Evolutionary conservation across 2,113 vertebrate species (phyloP), one percentile per base, ranked within the genome.

Genomic region (Kryptolebias marmoratus): DNA sequence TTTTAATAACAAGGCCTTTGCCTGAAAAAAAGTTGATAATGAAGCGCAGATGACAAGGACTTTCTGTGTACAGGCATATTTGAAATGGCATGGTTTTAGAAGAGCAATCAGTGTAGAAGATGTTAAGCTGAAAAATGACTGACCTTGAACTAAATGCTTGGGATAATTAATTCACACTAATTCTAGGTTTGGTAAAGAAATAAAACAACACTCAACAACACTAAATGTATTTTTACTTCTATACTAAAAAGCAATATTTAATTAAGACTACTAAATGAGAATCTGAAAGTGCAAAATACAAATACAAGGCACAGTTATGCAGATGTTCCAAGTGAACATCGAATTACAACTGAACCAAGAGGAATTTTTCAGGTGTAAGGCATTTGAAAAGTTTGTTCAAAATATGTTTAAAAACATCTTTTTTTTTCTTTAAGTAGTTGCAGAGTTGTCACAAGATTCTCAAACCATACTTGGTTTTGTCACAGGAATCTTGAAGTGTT

Each of bases 1-100:
- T 85, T 90, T 84, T 85, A 81, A 71, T 79, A 77, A 86, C 75
- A 68, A 42, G 54, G 50, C 18, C 60, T 75, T 32, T 49, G 30
- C 49, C 45, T 77, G 56, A 75, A 80, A 18, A 22, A 44, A 68
- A 57, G 70, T 59, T 73, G 32, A 72, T 77, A 60, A 79, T 69
- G 50, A 81, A 70, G 52, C 11, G 57, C 53, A 36, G 28, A 47
- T n/a, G 47, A 31, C 47, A 22, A 47, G 31, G 39, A 66, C 31
- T 53, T 2, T 61, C 12, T 69, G 28, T 30, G 60, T 47, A 18
- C 2, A 9, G 50, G 39, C 16, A 15, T 16, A 48, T 58, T 52
- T 28, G 39, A 36, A 73, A 69, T 28, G 14, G 50, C 12, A 62
- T 55, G 39, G 64, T 71, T 47, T 47, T 30, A 22, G 22, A 16